Conservation (phyloP, 2,888 invertebrate genomes). For the Oscheius onirici region DNA sequence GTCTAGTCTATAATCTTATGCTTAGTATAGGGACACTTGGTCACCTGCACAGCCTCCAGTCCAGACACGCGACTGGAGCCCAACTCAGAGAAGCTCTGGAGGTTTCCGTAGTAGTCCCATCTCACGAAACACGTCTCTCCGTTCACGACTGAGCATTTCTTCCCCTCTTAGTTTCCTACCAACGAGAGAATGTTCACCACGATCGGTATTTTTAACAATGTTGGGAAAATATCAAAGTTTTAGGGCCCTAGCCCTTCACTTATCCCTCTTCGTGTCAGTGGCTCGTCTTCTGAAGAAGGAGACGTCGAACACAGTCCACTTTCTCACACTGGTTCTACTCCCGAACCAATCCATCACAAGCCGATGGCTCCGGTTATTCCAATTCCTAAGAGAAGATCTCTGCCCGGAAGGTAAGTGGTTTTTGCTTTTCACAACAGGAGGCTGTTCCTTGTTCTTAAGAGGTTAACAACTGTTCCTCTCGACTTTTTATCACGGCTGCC, state of each 20-base stretch:
- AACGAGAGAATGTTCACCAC: constrained; percentile 49
- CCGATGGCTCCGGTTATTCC: constrained; percentile 24
- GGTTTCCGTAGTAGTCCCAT: constrained; percentile 48
- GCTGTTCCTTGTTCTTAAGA: not conserved
- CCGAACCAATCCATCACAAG: constrained; percentile 40
- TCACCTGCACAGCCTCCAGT: constrained; percentile 23
- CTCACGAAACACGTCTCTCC: constrained; percentile 50
- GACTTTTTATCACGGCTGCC: constrained; percentile 3
- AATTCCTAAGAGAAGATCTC: constrained; percentile 36
- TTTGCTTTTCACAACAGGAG: not conserved
- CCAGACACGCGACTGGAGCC: constrained; percentile 33
- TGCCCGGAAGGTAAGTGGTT: constrained; percentile 30
- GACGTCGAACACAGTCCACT: constrained; percentile 44
- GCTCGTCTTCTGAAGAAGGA: constrained; percentile 40
- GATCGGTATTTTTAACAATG: constrained; percentile 38
- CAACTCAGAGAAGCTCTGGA: constrained; percentile 38
- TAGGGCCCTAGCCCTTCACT: constrained; percentile 50
- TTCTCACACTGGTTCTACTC: constrained; percentile 53
- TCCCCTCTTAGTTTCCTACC: constrained; percentile 49
- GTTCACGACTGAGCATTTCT: constrained; percentile 51
- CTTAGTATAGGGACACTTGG: constrained; percentile 18
- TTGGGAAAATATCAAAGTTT: not conserved
- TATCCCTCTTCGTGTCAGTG: constrained; percentile 44
- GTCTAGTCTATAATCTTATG: too few species aligned
- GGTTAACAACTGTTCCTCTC: constrained; percentile 5